phyloP scores from a whole-genome alignment of 2,113 vertebrate genomes.

The Mus pahari region DNA sequence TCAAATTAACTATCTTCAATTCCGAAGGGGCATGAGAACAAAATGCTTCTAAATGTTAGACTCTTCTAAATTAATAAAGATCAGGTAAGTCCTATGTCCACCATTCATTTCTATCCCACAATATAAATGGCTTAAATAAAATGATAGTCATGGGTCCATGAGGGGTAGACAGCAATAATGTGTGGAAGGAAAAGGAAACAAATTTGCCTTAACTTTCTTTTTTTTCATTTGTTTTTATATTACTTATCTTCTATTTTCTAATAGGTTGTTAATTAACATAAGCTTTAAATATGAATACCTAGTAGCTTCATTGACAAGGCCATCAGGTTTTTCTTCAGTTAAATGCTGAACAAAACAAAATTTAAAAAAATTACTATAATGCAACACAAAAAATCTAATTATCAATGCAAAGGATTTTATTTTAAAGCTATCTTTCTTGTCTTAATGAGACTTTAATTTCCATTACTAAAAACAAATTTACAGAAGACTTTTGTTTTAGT shows the following conservation, averaged over 20 bases:
- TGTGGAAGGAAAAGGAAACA: background rate
- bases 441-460: constrained; percentile 28
- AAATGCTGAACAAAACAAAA: constrained; percentile 90
- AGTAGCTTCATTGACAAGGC: constrained; percentile 94
- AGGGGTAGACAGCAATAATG: background rate
- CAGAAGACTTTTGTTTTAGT: background rate
- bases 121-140: constrained; percentile 56
- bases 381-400: constrained; percentile 44
- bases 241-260: constrained; percentile 27
- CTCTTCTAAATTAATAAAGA: background rate
- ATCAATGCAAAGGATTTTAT: constrained; percentile 62
- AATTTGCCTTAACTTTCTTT: constrained; percentile 31
- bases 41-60: constrained; percentile 32
- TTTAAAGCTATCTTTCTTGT: background rate
- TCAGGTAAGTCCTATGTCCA: background rate
- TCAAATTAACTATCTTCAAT: background rate
- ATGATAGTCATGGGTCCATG: constrained; percentile 14
- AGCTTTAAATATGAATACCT: constrained; percentile 88
- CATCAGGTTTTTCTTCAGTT: constrained; percentile 93
- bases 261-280: constrained; percentile 55
- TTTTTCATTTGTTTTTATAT: constrained; percentile 40
- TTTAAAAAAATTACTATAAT: constrained; percentile 53
- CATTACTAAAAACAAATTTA: background rate
- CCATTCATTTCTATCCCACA: constrained; percentile 16
- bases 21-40: background rate